Evolutionary conservation across 2,797 vertebrate species (phyloP).

Genomic region (Zalophus californianus): DNA sequence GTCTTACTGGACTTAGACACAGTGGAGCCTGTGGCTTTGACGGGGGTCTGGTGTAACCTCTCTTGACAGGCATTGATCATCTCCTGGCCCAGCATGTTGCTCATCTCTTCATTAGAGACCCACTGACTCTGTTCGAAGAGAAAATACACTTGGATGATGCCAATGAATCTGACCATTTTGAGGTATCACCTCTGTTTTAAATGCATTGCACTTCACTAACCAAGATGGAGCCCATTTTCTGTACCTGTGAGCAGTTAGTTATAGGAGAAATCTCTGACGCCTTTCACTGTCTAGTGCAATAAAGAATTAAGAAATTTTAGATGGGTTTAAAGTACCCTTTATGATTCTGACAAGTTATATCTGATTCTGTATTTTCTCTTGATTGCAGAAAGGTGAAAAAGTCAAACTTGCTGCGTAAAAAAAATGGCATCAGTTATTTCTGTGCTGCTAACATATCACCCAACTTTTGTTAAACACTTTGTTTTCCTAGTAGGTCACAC

Average conservation of each 20-base stretch:
- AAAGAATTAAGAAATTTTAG: background rate
- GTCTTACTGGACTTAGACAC: background rate
- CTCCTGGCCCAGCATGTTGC: conserved; percentile 98
- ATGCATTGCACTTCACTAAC: background rate
- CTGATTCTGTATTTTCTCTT: background rate
- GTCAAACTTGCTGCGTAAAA: background rate
- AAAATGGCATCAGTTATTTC: background rate
- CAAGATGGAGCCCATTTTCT: background rate
- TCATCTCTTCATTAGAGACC: conserved; percentile 99
- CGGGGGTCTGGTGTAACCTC: conserved; percentile 33
- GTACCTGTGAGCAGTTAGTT: background rate
- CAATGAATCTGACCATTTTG: conserved; percentile 99
- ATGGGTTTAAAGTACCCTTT: background rate
- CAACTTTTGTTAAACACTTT: background rate
- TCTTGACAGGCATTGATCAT: conserved; percentile 95
- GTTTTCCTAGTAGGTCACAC: background rate
- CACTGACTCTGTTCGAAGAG: conserved; percentile 96
- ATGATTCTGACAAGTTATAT: background rate
- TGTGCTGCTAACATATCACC: background rate
- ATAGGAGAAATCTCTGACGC: background rate
- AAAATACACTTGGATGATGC: conserved; percentile 98
- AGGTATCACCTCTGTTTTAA: conserved; percentile 87
- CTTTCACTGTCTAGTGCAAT: background rate
- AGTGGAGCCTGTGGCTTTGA: background rate
- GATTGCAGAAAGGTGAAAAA: background rate